Conservation (phyloP, 2,888 invertebrate species). For the Hybos culiciformis region DNA sequence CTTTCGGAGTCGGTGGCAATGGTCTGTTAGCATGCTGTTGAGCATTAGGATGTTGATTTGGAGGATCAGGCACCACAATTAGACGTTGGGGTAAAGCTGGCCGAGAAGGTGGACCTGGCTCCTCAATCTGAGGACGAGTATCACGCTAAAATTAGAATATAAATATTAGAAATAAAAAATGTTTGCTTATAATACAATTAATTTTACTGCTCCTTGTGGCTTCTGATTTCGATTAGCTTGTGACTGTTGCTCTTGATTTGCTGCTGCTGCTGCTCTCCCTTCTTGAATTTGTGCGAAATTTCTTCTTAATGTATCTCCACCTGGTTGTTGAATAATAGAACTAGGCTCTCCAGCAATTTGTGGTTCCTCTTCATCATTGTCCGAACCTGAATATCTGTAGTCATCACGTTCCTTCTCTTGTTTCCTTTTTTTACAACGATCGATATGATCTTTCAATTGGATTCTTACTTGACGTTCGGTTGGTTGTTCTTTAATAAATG, state of each 20-base stretch:
- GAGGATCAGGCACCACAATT: conserved; percentile 82
- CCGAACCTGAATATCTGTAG: conserved; percentile 85
- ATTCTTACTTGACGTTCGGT: conserved; percentile 96
- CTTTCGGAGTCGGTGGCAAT: conserved; percentile 71
- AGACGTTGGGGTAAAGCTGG: conserved; percentile 83
- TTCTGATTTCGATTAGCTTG: conserved; percentile 44
- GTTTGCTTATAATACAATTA: neutral
- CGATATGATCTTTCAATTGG: conserved; percentile 98
- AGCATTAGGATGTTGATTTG: too few species aligned
- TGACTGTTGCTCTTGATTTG: conserved; percentile 46
- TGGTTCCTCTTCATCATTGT: conserved; percentile 91
- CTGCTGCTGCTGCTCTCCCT: conserved; percentile 47
- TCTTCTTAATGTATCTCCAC: conserved; percentile 88
- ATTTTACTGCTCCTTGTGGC: conserved; percentile 22
- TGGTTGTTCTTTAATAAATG: conserved; percentile 97
- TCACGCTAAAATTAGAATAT: conserved; percentile 19
- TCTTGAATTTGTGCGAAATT: conserved; percentile 98
- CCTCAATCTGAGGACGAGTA: conserved; percentile 42
- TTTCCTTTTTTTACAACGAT: conserved; percentile 89
- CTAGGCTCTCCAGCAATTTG: conserved; percentile 88
- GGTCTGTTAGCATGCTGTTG: conserved; percentile 52
- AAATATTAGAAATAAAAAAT: neutral
- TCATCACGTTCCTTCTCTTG: conserved; percentile 72
- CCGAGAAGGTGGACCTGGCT: conserved; percentile 76
- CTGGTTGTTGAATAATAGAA: conserved; percentile 74